These are phyloP conservation scores for Eustalomyia histrio DNA, from an alignment of 2,888 invertebrate species.

Conservation along the genomic window DNA sequence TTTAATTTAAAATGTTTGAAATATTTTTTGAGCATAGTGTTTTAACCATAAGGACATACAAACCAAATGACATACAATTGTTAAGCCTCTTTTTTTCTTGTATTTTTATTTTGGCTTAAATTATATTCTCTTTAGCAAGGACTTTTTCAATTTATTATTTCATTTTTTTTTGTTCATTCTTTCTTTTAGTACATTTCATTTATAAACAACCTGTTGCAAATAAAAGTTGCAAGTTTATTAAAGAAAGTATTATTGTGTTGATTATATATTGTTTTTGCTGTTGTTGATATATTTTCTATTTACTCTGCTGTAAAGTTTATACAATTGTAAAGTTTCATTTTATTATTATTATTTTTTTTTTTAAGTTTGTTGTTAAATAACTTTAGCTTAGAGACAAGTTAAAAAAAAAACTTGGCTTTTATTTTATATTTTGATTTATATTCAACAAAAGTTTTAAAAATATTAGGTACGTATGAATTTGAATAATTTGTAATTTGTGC, in stretches of 20 bases:
- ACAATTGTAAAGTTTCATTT: background rate
- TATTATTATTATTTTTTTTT: background rate
- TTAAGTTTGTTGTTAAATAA: conserved; percentile 1
- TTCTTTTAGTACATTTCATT: conserved; percentile 34
- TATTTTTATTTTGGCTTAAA: background rate
- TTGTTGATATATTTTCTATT: background rate
- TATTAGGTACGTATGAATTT: conserved; percentile 17
- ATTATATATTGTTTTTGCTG: background rate
- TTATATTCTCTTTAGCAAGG: background rate
- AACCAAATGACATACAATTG: background rate
- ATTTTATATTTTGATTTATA: conserved; percentile 27
- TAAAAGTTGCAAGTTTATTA: conserved; percentile 34
- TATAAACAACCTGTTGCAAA: conserved; percentile 55
- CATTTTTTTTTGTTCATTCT: background rate
- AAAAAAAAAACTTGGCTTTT: background rate
- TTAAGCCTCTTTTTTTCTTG: background rate
- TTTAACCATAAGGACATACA: background rate
- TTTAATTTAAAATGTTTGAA: too few species aligned
- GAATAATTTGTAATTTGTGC: background rate
- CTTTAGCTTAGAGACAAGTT: too few species aligned
- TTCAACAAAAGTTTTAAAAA: conserved; percentile 17
- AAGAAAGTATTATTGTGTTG: conserved; percentile 33
- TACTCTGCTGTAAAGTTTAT: background rate
- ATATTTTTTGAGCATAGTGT: background rate
- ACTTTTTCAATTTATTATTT: conserved; percentile 1